Evolutionary conservation across 35 echinoderm and acorn worm genomes (phyloP).

Genomic region (Diadema setosum): DNA sequence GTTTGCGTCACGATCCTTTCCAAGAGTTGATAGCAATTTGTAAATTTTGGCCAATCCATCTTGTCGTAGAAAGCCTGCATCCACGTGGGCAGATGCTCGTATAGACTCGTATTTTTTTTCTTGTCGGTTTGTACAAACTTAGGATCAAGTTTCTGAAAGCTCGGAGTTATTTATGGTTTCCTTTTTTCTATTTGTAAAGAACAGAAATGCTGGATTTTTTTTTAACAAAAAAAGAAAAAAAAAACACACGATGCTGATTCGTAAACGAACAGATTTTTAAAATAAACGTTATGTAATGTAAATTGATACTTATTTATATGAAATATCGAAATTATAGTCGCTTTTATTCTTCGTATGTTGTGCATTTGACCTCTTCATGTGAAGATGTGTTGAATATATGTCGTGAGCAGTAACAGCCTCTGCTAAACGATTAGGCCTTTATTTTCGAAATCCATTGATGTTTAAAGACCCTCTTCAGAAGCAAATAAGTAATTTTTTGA

Average conservation of each 20-base stretch:
- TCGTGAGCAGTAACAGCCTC: not conserved
- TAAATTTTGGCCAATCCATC: conserved; percentile 8
- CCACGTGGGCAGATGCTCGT: too few species aligned
- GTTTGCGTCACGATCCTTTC: too few species aligned
- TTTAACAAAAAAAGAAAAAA: too few species aligned
- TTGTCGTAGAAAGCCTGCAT: not conserved
- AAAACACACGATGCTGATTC: too few species aligned
- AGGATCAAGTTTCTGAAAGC: not conserved
- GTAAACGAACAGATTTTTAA: not conserved
- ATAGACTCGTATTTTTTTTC: too few species aligned
- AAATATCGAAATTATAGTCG: conserved; percentile 11
- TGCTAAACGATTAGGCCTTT: not conserved
- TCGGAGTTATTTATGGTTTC: conserved; percentile 10
- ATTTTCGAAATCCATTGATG: not conserved
- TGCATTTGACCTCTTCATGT: not conserved
- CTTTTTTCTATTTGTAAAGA: not conserved
- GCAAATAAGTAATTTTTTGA: too few species aligned
- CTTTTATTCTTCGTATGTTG: conserved; percentile 22
- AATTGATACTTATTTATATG: conserved; percentile 31
- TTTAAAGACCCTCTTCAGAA: not conserved
- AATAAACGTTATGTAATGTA: conserved; percentile 1
- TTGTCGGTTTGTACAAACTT: conserved; percentile 27
- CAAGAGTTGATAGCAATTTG: not conserved
- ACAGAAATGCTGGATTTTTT: too few species aligned
- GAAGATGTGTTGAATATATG: not conserved